These are phyloP conservation scores for Chelon labrosus DNA, from an alignment of 2,797 vertebrate genomes.

Conservation along the genomic window DNA sequence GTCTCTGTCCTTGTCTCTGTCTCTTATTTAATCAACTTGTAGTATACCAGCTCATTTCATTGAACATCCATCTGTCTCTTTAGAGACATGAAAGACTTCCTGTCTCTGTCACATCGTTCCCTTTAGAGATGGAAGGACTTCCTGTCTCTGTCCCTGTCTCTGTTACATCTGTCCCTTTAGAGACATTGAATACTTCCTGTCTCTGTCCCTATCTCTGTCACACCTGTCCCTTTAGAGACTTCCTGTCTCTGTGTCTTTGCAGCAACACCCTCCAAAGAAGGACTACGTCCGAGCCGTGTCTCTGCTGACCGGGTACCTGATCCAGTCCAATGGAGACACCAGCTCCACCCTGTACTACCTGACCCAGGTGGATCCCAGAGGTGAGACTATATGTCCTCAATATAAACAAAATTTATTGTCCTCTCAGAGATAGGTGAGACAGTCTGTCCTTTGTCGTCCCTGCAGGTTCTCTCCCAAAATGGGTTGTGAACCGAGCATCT, in stretches of 20 bases:
- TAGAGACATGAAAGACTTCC: too few species aligned
- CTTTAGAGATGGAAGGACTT: too few species aligned
- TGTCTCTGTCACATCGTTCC: too few species aligned
- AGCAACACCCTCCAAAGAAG: conserved; percentile 92
- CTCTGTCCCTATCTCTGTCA: too few species aligned
- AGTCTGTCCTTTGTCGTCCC: background rate
- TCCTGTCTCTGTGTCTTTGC: conserved; percentile 16
- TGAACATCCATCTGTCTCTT: too few species aligned
- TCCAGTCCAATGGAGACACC: conserved; percentile 85
- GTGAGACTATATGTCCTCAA: conserved; percentile 65
- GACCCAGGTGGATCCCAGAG: conserved; percentile 91
- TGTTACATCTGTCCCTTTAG: too few species aligned
- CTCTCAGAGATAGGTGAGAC: background rate
- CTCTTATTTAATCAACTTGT: background rate
- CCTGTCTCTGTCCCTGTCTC: too few species aligned
- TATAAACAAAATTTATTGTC: too few species aligned
- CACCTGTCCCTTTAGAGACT: too few species aligned
- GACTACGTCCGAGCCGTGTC: conserved; percentile 92
- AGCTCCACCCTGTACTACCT: conserved; percentile 90
- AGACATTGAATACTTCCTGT: too few species aligned
- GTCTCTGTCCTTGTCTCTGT: background rate
- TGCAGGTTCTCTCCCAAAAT: conserved; percentile 93
- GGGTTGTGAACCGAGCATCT: conserved; percentile 92
- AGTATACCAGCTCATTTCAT: too few species aligned
- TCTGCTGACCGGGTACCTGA: conserved; percentile 91